Conservation (phyloP, 2,797 vertebrate species). For the Thunnus albacares region DNA sequence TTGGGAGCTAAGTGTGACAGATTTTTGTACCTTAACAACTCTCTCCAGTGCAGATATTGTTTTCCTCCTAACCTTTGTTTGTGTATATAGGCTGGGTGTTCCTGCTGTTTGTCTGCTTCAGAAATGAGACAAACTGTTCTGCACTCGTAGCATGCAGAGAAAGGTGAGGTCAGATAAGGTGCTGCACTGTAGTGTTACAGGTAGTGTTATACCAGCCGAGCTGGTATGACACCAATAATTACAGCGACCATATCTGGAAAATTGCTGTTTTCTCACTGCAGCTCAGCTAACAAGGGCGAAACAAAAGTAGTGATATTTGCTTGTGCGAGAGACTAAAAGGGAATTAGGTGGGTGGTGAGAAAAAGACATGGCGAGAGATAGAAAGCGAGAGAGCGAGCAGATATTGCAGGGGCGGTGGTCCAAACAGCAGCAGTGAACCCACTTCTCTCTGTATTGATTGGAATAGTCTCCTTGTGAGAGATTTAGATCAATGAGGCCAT, state of each 20-base stretch:
- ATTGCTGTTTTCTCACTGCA: constrained; percentile 17
- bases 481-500: constrained; percentile 76
- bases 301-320: constrained; percentile 38
- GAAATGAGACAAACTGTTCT: not conserved
- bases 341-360: constrained; percentile 38
- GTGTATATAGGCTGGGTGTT: too few relatives aligned
- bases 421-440: constrained; percentile 49
- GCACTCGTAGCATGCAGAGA: not conserved
- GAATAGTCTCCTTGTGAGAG: constrained; percentile 65
- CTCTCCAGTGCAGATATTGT: not conserved
- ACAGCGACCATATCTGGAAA: constrained; percentile 14
- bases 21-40: constrained; percentile 10
- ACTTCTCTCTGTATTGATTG: constrained; percentile 68
- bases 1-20: constrained; percentile 7
- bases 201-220: not conserved
- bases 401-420: constrained; percentile 45
- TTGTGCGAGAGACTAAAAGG: constrained; percentile 16
- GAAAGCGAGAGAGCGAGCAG: constrained; percentile 20
- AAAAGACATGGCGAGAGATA: not conserved
- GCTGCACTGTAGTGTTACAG: not conserved
- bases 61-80: not conserved
- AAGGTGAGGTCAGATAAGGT: constrained; percentile 31
- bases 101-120: too few relatives aligned
- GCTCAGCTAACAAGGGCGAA: constrained; percentile 17
- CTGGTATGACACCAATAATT: constrained; percentile 22